Evolutionary conservation across 2,113 vertebrate genomes (phyloP).

Genomic region (Hemibagrus wyckioides): DNA sequence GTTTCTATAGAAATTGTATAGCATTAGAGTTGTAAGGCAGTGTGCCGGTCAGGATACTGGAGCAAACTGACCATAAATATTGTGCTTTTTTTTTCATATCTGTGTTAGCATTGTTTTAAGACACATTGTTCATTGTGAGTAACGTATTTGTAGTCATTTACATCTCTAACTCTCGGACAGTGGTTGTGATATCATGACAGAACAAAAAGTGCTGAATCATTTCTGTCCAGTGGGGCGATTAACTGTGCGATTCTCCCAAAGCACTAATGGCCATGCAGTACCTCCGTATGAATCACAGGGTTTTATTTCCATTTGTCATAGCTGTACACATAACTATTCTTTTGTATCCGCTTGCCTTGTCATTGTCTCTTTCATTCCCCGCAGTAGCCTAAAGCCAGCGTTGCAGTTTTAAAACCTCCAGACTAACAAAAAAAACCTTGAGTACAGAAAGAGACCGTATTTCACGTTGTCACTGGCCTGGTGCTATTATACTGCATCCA

Average conservation of each 20-base stretch:
- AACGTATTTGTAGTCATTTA: neutral
- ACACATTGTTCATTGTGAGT: neutral
- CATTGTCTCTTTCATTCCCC: constrained; percentile 59
- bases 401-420: constrained; percentile 59
- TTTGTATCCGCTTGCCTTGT: constrained; percentile 53
- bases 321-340: constrained; percentile 23
- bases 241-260: neutral
- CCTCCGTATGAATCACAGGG: neutral
- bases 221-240: neutral
- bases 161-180: neutral
- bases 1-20: neutral
- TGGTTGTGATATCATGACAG: neutral
- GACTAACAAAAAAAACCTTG: constrained; percentile 66
- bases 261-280: neutral
- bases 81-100: too few species aligned
- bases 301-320: constrained; percentile 42
- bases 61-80: neutral
- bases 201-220: neutral
- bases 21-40: neutral
- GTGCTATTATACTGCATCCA: constrained; percentile 63
- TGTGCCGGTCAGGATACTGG: too few species aligned
- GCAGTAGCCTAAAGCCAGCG: constrained; percentile 46
- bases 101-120: neutral
- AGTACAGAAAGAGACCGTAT: constrained; percentile 64
- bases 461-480: constrained; percentile 61